Evolutionary conservation across 2,888 invertebrate genomes (phyloP), one percentile per base, ranked within the genome.

Genomic region (Herminia tarsipennalis): DNA sequence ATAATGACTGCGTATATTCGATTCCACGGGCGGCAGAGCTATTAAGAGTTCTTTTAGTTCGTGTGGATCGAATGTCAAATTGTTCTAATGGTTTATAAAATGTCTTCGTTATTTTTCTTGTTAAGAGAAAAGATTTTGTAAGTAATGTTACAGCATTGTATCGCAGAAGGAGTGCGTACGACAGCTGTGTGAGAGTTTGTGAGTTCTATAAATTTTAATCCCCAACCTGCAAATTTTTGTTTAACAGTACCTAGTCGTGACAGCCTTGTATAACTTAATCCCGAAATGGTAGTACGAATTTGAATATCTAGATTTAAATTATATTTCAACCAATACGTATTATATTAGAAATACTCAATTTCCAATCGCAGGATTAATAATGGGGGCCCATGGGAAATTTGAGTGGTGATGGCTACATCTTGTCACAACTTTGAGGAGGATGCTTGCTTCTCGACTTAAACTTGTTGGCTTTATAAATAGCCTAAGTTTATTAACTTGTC

Each of bases 301-400:
- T n/a, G n/a, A n/a, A n/a, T n/a, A n/a, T n/a, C n/a, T n/a, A n/a
- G n/a, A n/a, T n/a, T n/a, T n/a, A n/a, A n/a, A n/a, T n/a, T n/a
- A n/a, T n/a, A n/a, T n/a, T n/a, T n/a, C n/a, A 52, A 35, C 29
- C 5, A 43, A 43, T 46, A 35, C 34, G 41, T 9, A 48, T 56
- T 56, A 54, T 56, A 66, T 71, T 70, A 67, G 60, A 62, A 66
- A 66, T 66, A 70, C 67, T 69, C 66, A 60, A 56, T 68, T 57
- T 54, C 46, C 45, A 67, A 67, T 64, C 47, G 46, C 49, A 48
- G 61, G 57, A 68, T 66, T 66, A 71, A 57, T 61, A 63, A 65
- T 54, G 49, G 53, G 40, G 36, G 30, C 71, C 64, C 67, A 56
- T 60, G 77, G 69, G 74, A 72, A 73, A 76, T 75, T 58, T 52